A percentile compares a stretch with the other conserved stretches of the same genome.
phyloP scores from a whole-genome alignment of 2,797 vertebrate species.

The Coccyzus lansbergi region DNA sequence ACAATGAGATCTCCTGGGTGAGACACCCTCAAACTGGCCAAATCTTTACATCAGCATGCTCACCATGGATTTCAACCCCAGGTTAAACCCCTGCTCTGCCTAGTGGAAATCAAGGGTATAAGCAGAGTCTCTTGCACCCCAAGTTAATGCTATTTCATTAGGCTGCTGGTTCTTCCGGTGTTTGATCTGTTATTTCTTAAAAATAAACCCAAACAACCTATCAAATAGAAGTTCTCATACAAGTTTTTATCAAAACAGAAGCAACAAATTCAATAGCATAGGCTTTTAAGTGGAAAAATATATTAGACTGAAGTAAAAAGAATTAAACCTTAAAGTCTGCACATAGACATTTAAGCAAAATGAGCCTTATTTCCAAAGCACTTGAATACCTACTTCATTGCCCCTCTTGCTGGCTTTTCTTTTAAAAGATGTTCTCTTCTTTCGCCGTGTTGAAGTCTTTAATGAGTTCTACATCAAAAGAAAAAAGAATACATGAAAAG shows the following conservation, averaged over 20 bases:
- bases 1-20: background rate
- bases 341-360: background rate
- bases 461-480: constrained; percentile 87
- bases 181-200: background rate
- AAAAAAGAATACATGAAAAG: constrained; percentile 58
- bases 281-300: background rate
- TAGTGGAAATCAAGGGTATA: background rate
- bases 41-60: background rate
- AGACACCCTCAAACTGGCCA: background rate
- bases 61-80: background rate
- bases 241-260: background rate
- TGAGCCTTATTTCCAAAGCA: background rate
- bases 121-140: background rate
- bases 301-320: background rate
- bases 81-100: background rate
- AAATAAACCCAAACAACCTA: background rate
- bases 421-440: constrained; percentile 98
- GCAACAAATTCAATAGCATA: background rate
- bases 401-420: constrained; percentile 96
- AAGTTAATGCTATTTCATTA: background rate
- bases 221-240: background rate
- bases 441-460: constrained; percentile 94
- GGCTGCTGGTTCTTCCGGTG: background rate
- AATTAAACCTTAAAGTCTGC: background rate
- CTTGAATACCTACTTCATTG: constrained; percentile 85